A percentile compares a stretch with the other conserved stretches of the same genome.
Conservation (phyloP, 2,113 vertebrate species). For the Ceuthmochares aereus region DNA sequence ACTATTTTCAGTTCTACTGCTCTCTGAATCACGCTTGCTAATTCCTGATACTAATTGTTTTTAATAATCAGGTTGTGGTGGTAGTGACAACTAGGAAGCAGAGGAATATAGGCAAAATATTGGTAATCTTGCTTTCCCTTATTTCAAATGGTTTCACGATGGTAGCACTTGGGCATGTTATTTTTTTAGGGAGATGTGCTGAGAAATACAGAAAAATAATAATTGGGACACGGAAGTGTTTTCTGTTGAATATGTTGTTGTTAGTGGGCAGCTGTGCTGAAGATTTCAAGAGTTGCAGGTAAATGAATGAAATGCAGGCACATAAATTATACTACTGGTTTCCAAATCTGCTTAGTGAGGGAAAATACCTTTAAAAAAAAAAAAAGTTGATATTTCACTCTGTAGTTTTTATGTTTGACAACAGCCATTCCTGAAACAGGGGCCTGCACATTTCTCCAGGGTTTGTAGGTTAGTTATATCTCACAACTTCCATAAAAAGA, state of each 20-base stretch:
- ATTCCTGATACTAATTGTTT: not conserved
- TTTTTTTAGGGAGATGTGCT: not conserved
- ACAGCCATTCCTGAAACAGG: not conserved
- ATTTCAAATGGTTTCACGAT: not conserved
- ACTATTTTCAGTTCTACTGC: not conserved
- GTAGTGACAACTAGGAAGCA: not conserved
- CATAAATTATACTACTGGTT: fast-evolving
- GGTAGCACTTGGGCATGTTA: not conserved
- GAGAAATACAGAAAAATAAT: not conserved
- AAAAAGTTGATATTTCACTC: not conserved
- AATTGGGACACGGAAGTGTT: not conserved
- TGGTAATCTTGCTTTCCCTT: not conserved
- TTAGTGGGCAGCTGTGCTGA: not conserved
- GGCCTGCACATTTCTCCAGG: not conserved
- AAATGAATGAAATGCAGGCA: not conserved
- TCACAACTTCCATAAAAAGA: not conserved
- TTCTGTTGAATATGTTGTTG: not conserved
- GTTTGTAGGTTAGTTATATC: not conserved
- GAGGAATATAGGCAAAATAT: not conserved
- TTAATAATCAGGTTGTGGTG: not conserved
- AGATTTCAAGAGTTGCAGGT: not conserved
- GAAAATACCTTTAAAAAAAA: not conserved
- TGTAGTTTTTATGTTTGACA: not conserved
- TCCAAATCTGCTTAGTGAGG: not conserved
- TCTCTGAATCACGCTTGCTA: not conserved